Evolutionary conservation across 2,113 vertebrate species (phyloP).

Genomic region (Brienomyrus brachyistius): DNA sequence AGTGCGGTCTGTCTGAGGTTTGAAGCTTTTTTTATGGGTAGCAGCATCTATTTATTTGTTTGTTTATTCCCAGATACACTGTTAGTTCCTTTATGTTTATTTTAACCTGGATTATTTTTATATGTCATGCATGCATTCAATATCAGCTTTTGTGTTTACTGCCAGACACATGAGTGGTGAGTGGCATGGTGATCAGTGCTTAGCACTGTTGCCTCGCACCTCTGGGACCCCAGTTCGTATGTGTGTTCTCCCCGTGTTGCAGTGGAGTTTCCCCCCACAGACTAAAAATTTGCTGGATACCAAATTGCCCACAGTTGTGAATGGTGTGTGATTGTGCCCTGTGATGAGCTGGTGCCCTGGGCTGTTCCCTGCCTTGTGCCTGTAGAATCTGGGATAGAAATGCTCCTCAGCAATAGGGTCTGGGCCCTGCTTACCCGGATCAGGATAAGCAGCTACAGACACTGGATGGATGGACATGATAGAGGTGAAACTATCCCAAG

Average conservation of each 20-base stretch:
- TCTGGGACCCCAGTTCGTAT: not conserved
- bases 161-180: not conserved
- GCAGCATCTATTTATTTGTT: not conserved
- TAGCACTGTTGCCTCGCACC: not conserved
- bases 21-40: not conserved
- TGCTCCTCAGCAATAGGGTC: not conserved
- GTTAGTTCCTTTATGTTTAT: not conserved
- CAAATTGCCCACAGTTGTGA: not conserved
- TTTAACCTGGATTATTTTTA: not conserved
- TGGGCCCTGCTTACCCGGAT: not conserved
- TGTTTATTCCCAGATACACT: not conserved
- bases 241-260: not conserved
- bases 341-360: not conserved
- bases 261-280: not conserved
- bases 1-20: not conserved
- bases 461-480: slow-evolving; percentile 1
- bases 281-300: not conserved
- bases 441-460: not conserved
- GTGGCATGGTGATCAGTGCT: not conserved
- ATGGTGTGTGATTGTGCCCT: not conserved
- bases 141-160: not conserved
- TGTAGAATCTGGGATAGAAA: not conserved
- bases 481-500: slow-evolving; percentile 2
- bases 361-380: not conserved
- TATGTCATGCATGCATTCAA: not conserved